Base-by-base conservation (phyloP, 1,140 invertebrate genomes). In the Muscidifurax raptorellus region DNA sequence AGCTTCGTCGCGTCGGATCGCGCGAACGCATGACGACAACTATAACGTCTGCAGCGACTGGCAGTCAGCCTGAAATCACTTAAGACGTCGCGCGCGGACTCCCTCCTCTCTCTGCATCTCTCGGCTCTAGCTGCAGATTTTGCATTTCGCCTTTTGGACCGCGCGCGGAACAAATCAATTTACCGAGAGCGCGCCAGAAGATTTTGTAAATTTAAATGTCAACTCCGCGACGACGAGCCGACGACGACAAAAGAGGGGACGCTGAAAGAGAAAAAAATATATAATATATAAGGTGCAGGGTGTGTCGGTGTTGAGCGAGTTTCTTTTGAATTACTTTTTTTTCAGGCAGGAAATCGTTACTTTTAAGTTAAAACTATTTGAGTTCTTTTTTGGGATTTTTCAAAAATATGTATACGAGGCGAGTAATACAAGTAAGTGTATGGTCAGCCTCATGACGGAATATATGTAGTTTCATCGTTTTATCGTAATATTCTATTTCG, bases 41-140 rank as follows among this genome's bases (percentile, higher is more conserved):
- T 69, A n/a, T n/a, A 36, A 67, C 81, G 25, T 59, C 52, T 59
- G 25, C 10, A 88, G n/a, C n/a, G 89, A 88, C 89, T 90, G 88
- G 88, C 90, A 91, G 90, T 91, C 90, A 89, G 88, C 88, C 87
- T 89, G 87, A 92, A 91, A 90, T 91, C 90, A 89, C 90, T 92
- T 91, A 91, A 87, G 85, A 86, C 79, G 85, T 85, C 86, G 87
- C 81, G 59, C 25, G 15, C 7, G 5, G 25, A 32, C 52, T 25
- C 59, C 12, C 72, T 36, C 12, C 72, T 12, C 71, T 13, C 18
- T 36, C 66, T 25, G 2, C 9, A 2, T n/a, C 25, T 67, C 25
- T 22, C 66, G 6, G 1, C 67, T 25, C 32, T 40, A 30, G 27
- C 22, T n/a, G 88, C 85, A 85, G 88, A 90, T 87, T 90, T 90